phyloP scores from a whole-genome alignment of 2,113 vertebrate species.

The Malurus melanocephalus region DNA sequence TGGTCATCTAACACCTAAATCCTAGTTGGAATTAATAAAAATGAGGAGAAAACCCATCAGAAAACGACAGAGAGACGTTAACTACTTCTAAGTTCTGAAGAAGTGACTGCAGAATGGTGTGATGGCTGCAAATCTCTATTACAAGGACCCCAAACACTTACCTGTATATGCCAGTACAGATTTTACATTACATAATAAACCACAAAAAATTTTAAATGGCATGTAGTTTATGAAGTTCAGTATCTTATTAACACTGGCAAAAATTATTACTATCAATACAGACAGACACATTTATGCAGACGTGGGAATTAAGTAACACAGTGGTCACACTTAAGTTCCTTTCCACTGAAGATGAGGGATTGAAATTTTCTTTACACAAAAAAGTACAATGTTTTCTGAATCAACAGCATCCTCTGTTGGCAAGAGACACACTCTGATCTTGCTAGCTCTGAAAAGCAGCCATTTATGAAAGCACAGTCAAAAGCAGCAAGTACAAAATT shows the following conservation, averaged over 20 bases:
- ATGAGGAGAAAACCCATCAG: rapidly evolving
- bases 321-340: background rate
- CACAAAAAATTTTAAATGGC: background rate
- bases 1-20: background rate
- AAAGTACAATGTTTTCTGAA: background rate
- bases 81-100: background rate
- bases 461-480: background rate
- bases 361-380: background rate
- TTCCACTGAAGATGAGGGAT: background rate
- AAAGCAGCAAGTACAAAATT: background rate
- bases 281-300: background rate
- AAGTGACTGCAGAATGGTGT: background rate
- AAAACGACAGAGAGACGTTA: background rate
- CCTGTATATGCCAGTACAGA: background rate
- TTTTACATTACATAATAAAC: background rate
- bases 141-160: background rate
- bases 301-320: background rate
- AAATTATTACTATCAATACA: background rate
- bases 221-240: background rate
- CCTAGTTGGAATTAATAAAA: background rate
- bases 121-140: background rate
- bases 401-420: conserved; percentile 38
- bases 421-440: background rate
- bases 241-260: background rate
- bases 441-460: background rate